Percentiles rank a stretch among this genome's conserved stretches.
These are phyloP conservation scores for Porites rus DNA, from an alignment of 92 coral and sea anemone genomes.

Conservation along the genomic window DNA sequence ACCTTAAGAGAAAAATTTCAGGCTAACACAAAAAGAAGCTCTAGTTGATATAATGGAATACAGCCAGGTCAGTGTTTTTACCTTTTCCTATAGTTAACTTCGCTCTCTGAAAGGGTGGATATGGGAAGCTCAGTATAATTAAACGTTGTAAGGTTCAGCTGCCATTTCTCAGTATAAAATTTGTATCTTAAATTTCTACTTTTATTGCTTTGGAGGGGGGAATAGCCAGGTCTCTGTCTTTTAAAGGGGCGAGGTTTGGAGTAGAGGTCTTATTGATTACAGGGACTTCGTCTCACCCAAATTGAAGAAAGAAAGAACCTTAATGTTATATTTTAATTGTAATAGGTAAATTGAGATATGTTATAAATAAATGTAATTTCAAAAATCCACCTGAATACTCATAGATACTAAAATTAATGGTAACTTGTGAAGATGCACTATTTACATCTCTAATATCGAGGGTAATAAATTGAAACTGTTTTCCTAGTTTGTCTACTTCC, in stretches of 20 bases:
- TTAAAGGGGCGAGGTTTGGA: not conserved
- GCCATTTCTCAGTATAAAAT: not conserved
- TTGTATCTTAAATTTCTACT: not conserved
- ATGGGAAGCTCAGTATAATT: not conserved
- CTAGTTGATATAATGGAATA: not conserved
- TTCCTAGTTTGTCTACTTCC: not conserved
- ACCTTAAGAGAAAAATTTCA: no score
- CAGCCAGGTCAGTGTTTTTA: no score
- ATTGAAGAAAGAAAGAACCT: no score
- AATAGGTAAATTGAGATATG: no score
- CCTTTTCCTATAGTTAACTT: not conserved
- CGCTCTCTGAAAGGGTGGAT: not conserved
- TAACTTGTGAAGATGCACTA: not conserved
- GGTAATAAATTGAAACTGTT: not conserved
- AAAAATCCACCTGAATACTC: no score
- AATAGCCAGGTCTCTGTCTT: not conserved
- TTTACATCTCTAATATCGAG: not conserved
- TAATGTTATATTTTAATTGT: no score
- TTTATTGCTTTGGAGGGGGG: no score
- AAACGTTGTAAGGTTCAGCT: not conserved
- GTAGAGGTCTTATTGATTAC: not conserved
- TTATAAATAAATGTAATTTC: no score
- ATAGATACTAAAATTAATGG: no score
- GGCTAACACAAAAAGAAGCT: no score
- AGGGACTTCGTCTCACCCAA: no score